These are phyloP conservation scores for Rissa tridactyla DNA, from an alignment of 2,113 vertebrate species.

Conservation along the genomic window DNA sequence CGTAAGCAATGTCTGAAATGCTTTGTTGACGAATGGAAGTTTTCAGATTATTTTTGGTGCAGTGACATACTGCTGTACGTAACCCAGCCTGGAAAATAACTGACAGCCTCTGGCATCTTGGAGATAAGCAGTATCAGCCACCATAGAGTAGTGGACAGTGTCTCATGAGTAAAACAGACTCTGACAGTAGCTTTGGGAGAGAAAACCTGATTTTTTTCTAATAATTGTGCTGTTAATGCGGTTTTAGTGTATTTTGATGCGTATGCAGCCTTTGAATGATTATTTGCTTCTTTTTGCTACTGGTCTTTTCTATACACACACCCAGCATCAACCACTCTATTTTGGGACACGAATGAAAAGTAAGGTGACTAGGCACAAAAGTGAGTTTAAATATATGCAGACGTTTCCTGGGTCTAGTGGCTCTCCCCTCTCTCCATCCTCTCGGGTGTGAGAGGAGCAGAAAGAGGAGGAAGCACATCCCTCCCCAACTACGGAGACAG, in stretches of 20 bases:
- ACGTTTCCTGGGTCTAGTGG: not conserved
- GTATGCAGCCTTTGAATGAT: not conserved
- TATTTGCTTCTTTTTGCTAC: not conserved
- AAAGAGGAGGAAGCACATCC: not conserved
- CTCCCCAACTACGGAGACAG: not conserved
- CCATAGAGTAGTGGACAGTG: not conserved
- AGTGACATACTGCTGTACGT: not conserved
- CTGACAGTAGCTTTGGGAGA: not conserved
- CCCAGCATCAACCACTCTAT: not conserved
- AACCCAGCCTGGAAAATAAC: not conserved
- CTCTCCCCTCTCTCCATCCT: not conserved
- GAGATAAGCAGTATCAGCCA: not conserved
- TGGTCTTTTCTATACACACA: not conserved
- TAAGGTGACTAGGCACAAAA: not conserved
- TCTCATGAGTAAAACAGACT: not conserved
- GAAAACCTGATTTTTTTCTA: not conserved
- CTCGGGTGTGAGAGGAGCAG: fast-evolving
- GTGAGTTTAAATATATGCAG: not conserved
- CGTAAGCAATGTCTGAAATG: not conserved
- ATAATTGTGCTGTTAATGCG: not conserved
- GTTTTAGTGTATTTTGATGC: not conserved
- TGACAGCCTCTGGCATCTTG: not conserved
- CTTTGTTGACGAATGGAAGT: not conserved
- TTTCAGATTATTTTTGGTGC: slow-evolving; percentile 7
- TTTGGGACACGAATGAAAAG: not conserved